Percentiles rank a stretch among this genome's conserved stretches.
These are phyloP conservation scores for Orchesella flavescens DNA, from an alignment of 2,888 invertebrate genomes.

Conservation along the genomic window DNA sequence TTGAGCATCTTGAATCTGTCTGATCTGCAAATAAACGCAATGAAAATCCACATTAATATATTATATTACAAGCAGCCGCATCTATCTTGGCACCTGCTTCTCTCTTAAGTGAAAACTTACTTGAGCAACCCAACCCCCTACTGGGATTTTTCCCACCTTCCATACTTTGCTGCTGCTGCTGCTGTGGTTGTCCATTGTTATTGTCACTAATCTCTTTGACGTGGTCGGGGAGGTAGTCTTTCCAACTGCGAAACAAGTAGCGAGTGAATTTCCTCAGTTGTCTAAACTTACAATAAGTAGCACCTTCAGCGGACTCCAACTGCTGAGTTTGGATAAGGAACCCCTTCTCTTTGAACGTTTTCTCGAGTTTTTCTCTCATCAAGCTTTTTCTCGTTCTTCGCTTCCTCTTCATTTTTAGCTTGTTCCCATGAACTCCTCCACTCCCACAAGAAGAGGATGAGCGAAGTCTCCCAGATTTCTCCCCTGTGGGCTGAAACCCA, in stretches of 20 bases:
- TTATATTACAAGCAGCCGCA: not conserved
- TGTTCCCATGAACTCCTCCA: constrained; percentile 14
- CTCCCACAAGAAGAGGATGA: not conserved
- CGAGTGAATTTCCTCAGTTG: constrained; percentile 92
- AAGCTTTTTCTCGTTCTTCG: constrained; percentile 87
- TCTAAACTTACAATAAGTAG: constrained; percentile 93
- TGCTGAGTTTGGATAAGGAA: constrained; percentile 95
- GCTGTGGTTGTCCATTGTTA: constrained; percentile 7
- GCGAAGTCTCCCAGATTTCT: not conserved
- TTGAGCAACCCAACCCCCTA: not conserved
- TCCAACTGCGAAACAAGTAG: constrained; percentile 93
- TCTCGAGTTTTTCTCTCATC: constrained; percentile 89
- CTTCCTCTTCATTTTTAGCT: constrained; percentile 78
- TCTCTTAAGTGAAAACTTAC: not conserved
- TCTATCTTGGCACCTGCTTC: too few relatives aligned
- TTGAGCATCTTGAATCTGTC: not conserved
- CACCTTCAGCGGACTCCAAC: constrained; percentile 92
- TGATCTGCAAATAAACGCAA: not conserved
- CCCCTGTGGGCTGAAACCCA: not conserved
- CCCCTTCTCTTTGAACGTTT: constrained; percentile 93
- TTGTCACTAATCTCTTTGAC: constrained; percentile 73
- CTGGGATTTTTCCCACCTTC: not conserved
- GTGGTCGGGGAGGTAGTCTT: constrained; percentile 90
- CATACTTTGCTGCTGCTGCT: not conserved
- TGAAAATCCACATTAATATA: not conserved